Evolutionary conservation across 2,113 vertebrate species (phyloP).

Genomic region (Heloderma charlesbogerti): DNA sequence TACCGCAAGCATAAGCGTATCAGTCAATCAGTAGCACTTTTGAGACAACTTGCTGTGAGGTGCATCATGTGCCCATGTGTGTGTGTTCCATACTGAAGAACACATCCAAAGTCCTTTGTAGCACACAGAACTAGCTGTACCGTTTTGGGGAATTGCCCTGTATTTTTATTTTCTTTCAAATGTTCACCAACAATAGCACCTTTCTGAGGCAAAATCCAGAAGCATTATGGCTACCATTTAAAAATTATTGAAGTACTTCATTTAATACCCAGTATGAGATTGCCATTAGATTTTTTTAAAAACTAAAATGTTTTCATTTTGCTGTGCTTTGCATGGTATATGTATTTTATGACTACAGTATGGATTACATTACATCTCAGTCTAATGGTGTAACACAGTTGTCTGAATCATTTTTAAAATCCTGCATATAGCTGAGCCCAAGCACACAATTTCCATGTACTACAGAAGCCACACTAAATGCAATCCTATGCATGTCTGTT

Average conservation of each 20-base stretch:
- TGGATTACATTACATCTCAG: not conserved
- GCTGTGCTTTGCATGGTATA: not conserved
- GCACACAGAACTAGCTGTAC: not conserved
- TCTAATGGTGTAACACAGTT: not conserved
- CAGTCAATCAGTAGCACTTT: not conserved
- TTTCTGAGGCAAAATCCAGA: not conserved
- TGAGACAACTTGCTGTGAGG: not conserved
- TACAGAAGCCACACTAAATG: not conserved
- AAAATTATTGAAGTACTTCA: not conserved
- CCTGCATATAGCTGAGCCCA: not conserved
- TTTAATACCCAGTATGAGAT: too few species aligned
- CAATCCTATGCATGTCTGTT: not conserved
- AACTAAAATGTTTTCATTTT: not conserved
- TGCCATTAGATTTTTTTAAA: not conserved
- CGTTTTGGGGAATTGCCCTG: not conserved
- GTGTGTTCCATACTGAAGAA: not conserved
- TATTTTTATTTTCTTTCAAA: not conserved
- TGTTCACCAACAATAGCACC: not conserved
- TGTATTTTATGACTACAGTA: not conserved
- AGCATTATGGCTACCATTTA: not conserved
- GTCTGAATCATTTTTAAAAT: not conserved
- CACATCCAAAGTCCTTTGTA: not conserved
- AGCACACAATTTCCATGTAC: not conserved
- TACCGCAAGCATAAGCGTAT: not conserved
- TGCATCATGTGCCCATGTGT: not conserved